Conservation (phyloP, 1,140 invertebrate species). For the Drosophila miranda region DNA sequence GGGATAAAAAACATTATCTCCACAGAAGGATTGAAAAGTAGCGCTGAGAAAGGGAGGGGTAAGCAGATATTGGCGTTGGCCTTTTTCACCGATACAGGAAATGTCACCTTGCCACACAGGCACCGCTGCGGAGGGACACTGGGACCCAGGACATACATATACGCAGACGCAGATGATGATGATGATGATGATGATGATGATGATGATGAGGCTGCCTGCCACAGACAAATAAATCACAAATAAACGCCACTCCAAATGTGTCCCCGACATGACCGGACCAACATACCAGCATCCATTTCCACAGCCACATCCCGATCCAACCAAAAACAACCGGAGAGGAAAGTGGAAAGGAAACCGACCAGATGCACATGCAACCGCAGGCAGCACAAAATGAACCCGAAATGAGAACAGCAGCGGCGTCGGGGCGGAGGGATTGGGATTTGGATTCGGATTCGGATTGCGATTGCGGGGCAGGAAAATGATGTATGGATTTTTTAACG, state of each 20-base stretch:
- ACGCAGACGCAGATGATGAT: conserved; percentile 3
- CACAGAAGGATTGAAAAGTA: not conserved
- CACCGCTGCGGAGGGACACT: conserved; percentile 1
- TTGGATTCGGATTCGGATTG: conserved; percentile 18
- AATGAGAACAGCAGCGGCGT: conserved; percentile 9
- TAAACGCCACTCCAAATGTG: conserved; percentile 60
- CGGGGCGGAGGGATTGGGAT: not conserved
- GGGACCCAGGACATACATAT: conserved; percentile 3
- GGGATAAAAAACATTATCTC: no score
- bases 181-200: no score
- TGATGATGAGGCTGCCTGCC: conserved; percentile 30
- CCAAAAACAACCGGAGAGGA: conserved; percentile 32
- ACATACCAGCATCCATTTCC: conserved; percentile 50
- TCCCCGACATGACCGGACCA: conserved; percentile 66
- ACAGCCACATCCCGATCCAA: conserved; percentile 8
- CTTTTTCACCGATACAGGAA: conserved; percentile 52
- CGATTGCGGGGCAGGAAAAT: conserved; percentile 53
- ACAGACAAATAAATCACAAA: conserved; percentile 77
- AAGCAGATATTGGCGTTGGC: conserved; percentile 9
- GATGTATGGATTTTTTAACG: conserved; percentile 81
- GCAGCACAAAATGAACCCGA: conserved; percentile 68
- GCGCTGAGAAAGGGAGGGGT: conserved; percentile 4
- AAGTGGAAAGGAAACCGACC: conserved; percentile 42
- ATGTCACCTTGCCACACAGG: conserved; percentile 35
- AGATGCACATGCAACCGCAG: conserved; percentile 69